These are phyloP conservation scores for Augiades crinisus DNA, from an alignment of 2,888 invertebrate species.

Conservation along the genomic window DNA sequence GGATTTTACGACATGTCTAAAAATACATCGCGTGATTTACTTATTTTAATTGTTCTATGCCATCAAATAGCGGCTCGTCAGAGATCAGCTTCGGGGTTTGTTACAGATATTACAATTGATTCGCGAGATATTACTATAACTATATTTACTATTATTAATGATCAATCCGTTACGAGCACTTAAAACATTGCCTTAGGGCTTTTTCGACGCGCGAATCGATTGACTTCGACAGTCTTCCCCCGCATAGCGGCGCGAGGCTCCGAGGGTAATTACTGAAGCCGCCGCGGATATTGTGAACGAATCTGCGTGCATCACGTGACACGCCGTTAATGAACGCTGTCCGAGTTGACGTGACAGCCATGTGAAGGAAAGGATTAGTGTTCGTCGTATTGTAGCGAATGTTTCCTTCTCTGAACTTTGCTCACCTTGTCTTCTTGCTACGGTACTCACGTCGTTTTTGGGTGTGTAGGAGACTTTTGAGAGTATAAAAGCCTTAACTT, in stretches of 20 bases:
- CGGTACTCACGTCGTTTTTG: too few relatives aligned
- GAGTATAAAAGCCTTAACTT: too few relatives aligned
- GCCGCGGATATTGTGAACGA: constrained; percentile 45
- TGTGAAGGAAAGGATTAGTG: not conserved
- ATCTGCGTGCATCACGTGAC: constrained; percentile 49
- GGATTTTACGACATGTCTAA: too few relatives aligned
- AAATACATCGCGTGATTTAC: too few relatives aligned
- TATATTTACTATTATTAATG: constrained; percentile 7
- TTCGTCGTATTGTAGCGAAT: not conserved
- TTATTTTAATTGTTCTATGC: too few relatives aligned
- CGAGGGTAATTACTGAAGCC: constrained; percentile 58
- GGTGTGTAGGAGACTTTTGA: too few relatives aligned
- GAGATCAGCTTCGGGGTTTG: too few relatives aligned
- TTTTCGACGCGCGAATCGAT: constrained; percentile 67
- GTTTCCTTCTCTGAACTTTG: too few relatives aligned
- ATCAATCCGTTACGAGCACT: constrained; percentile 35
- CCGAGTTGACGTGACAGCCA: constrained; percentile 54
- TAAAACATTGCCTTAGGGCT: constrained; percentile 50
- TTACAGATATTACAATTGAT: too few relatives aligned
- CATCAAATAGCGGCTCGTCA: too few relatives aligned
- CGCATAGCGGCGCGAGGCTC: constrained; percentile 58
- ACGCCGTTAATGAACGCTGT: constrained; percentile 72
- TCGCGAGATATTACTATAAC: too few relatives aligned
- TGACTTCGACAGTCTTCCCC: constrained; percentile 68
- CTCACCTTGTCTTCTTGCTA: too few relatives aligned